Percentiles rank a stretch among this genome's conserved stretches.
phyloP scores from a whole-genome alignment of 2,888 invertebrate genomes.

The Teleogryllus oceanicus region DNA sequence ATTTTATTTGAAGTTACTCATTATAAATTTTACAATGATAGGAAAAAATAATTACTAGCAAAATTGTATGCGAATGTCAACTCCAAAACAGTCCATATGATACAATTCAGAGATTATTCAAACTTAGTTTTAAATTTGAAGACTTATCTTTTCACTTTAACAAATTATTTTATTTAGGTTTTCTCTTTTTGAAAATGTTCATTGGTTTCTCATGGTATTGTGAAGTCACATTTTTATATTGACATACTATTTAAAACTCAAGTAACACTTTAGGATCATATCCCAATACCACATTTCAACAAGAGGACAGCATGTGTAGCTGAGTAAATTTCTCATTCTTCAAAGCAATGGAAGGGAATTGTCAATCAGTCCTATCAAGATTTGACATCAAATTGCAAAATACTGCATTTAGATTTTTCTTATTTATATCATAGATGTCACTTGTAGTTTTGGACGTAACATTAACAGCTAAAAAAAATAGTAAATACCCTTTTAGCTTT shows the following conservation, averaged over 20 bases:
- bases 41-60: no score
- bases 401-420: neutral
- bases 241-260: neutral
- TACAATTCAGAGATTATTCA: no score
- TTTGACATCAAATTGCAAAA: neutral
- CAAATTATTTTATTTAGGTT: no score
- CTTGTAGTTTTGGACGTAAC: neutral
- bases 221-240: no score
- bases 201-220: no score
- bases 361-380: neutral
- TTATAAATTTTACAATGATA: no score
- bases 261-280: neutral
- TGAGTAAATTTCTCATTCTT: neutral
- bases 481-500: neutral
- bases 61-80: no score
- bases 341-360: neutral
- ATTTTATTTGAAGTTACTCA: no score
- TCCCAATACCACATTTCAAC: neutral
- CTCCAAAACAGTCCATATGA: no score
- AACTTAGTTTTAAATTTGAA: no score
- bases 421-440: neutral
- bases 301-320: neutral
- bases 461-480: neutral
- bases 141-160: no score
- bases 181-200: no score